Evolutionary conservation across 2,888 invertebrate species (phyloP).

Genomic region (Mayetiola destructor): DNA sequence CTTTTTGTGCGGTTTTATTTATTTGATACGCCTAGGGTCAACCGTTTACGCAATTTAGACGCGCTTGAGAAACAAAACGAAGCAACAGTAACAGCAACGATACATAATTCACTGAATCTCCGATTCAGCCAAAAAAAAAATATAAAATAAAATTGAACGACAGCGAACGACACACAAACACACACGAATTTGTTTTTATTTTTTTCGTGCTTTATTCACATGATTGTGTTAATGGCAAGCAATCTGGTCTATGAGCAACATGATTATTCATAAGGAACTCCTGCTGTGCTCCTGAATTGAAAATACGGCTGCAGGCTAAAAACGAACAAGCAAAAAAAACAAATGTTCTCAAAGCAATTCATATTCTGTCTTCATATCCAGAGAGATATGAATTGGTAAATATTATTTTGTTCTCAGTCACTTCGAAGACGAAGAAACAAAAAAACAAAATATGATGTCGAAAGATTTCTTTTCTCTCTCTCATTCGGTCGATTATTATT

Average conservation of each 20-base stretch:
- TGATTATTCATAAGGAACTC: slow-evolving; percentile 30
- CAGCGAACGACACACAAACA: background rate
- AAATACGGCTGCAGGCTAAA: slow-evolving; percentile 56
- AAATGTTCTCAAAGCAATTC: no score
- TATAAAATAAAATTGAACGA: background rate
- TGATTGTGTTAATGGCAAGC: slow-evolving; percentile 9
- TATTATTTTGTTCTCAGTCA: no score
- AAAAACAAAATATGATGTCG: no score
- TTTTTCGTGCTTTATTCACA: no score
- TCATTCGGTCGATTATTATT: no score
- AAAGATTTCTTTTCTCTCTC: no score
- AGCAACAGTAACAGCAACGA: no score
- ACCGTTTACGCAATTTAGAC: background rate
- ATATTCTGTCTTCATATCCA: no score
- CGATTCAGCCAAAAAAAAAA: background rate
- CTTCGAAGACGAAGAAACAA: no score
- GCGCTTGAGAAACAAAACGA: background rate
- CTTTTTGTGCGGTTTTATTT: background rate
- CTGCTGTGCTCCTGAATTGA: slow-evolving; percentile 60
- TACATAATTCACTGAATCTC: no score
- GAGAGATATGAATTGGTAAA: no score
- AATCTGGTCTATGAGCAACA: slow-evolving; percentile 12
- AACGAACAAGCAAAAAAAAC: slow-evolving; percentile 34
- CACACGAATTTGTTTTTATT: background rate
- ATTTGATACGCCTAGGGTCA: slow-evolving; percentile 10